Base-by-base conservation (phyloP, 2,888 invertebrate species). In the Synanthedon formicaeformis region DNA sequence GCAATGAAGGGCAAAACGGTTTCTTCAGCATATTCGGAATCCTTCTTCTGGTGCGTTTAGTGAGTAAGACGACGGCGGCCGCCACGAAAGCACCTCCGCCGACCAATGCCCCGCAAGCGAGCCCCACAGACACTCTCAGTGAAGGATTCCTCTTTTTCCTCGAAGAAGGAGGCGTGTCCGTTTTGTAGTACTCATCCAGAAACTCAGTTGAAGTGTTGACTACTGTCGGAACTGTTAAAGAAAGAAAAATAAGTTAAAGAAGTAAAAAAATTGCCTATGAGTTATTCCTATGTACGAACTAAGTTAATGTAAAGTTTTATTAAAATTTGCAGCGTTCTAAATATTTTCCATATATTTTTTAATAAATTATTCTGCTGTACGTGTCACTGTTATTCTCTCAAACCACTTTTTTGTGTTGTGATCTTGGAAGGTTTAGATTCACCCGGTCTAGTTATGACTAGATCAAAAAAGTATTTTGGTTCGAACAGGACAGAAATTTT, bases 1-100 rank as follows among this genome's bases (percentile, higher is more conserved):
- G 80, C 64, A 80, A 60, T 0, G 76, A 78, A n/a, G 81, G 83
- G 58, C 83, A 87, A 65, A 84, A 85, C 1, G 80, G 84, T 64
- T 80, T 90, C 81, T 76, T 90, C 4, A 86, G 60, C 64, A 86
- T 58, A 16, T 81, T 80, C 0, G 85, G 81, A 3, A 86, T 82
- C 23, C 85, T 67, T 4, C 83, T 68, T 23, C 86, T 67, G 1
- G 79, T 73, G 18, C 78, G 71, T 55, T 83, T 84, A 0, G 92
- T 92, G 14, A 93, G 89, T 2, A 94, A 77, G 0, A 92, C 90
- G 10, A 91, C 90, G 54, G 91, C 90, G 1, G 89, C 86, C 41
- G 91, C 83, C 73, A 91, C 63, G 86, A 91, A 59, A 77, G 90
- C 78, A 71, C 91, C 63, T 75, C 91, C 68, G 73, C 92, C 71